Evolutionary conservation across 2,113 vertebrate species (phyloP), one percentile per base, ranked within the genome.

Genomic region (Forbesichthys papilliferus): DNA sequence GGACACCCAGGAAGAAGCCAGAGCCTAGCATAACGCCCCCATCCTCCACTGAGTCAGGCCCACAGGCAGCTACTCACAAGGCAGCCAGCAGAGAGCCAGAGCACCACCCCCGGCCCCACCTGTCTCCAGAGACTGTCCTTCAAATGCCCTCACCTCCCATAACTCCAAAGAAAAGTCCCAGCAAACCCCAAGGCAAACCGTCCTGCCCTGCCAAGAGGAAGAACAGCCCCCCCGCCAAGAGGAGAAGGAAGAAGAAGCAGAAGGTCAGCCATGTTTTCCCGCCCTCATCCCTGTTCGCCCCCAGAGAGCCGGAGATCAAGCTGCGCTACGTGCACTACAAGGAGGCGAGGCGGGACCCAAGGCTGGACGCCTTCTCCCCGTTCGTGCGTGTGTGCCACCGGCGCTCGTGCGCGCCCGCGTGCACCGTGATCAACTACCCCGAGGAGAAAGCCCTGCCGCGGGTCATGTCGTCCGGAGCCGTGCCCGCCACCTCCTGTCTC

Each of bases 251-350:
- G 2, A 91, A 85, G 74, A 91, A 83, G 70, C 63, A 0, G 36
- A 83, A 51, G 9, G 18, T 0, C 5, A 59, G 69, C 46, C 83
- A 70, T 27, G 27, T 27, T 27, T 27, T 27, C 27, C 27, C 27
- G 33, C 11, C 70, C 0, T 74, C 69, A 10, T 86, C 84, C 63
- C 83, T 93, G 67, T 93, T 93, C 69, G 74, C 87, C 42, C 91
- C 91, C 0, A 87, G 82, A n/a, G 93, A 94, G 77, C 93, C 93
- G 0, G 93, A 94, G 76, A 94, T 94, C 72, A 93, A 85, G 63
- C 64, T 94, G 16, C 91, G 62, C 79, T 93, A 91, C 14, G 9
- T 92, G 47, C 90, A 86, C 78, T 90, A 75, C 78, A 92, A 88
- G 69, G 91, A 91, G 55, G 91, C 91, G 66, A 90, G 77, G 75